Base-by-base conservation (phyloP, 2,888 invertebrate genomes). In the Drosophila paramelanica region DNA sequence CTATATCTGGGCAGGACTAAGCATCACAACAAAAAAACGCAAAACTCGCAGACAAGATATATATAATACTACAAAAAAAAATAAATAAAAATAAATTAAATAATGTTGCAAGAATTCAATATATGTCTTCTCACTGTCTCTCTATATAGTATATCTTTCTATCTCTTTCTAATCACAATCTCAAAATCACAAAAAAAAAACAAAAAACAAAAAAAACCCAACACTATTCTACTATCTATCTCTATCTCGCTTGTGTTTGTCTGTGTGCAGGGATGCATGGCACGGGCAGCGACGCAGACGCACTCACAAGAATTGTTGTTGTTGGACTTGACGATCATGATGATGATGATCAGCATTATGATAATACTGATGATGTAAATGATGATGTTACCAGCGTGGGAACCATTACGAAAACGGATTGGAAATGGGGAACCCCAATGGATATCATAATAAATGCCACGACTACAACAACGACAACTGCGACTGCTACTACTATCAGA, bases 231-330 rank as follows among this genome's bases (percentile, higher is more conserved):
- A 83, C 85, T 86, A 88, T 86, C 84, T 86, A 82, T 85, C 78
- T 88, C 88, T 91, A 91, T 92, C 92, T 93, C 93, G 93, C 92
- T 93, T 93, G 93, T 93, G 93, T 93, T 93, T 94, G 93, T 93
- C 93, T 94, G 94, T 94, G 93, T 93, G 93, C 93, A 94, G 93
- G 93, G 93, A 92, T 93, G 93, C 88, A 93, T 87, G 86, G 83
- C 82, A 83, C 74, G 70, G 71, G 71, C 76, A 76, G 68, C 77
- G 64, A 58, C 60, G 58, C 65, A 58, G 68, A 73, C 67, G 65
- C 47, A 56, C 45, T 60, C 51, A 52, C 59, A 46, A 61, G 58
- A 43, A 67, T 71, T 78, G 87, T 87, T 87, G 81, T 87, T 81
- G 87, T 69, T 83, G 80, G 71, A 79, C 71, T 58, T 60, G 67